Evolutionary conservation across 2,888 invertebrate species (phyloP).

Genomic region (Spisula subtruncata): DNA sequence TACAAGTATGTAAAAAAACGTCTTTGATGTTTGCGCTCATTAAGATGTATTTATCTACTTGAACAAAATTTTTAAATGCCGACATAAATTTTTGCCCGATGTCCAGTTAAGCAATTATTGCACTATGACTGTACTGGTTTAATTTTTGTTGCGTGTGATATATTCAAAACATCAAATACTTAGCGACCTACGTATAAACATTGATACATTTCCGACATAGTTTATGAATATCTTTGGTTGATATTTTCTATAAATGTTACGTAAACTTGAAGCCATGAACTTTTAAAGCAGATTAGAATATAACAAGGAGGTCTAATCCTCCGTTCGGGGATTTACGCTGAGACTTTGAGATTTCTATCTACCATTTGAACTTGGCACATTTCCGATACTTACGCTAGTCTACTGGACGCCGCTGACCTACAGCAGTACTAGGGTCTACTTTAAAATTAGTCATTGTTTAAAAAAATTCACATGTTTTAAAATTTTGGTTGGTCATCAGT

Average conservation of each 20-base stretch:
- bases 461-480: not conserved
- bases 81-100: not conserved
- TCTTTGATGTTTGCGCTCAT: constrained; percentile 12
- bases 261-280: constrained; percentile 46
- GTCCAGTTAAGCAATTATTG: not conserved
- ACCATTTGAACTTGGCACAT: constrained; percentile 40
- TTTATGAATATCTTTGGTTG: constrained; percentile 36
- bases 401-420: constrained; percentile 37
- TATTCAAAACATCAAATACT: constrained; percentile 42
- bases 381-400: constrained; percentile 35
- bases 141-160: constrained; percentile 36
- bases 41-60: not conserved
- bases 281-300: constrained; percentile 54
- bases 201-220: constrained; percentile 44
- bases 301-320: constrained; percentile 46
- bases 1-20: not conserved
- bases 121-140: constrained; percentile 24
- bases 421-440: constrained; percentile 35
- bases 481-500: not conserved
- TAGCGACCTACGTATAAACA: constrained; percentile 34
- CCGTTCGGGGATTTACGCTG: constrained; percentile 21
- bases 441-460: not conserved
- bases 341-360: constrained; percentile 49
- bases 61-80: constrained; percentile 8
- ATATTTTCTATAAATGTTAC: constrained; percentile 33